Conservation (phyloP, 2,888 invertebrate species). For the Euplexia lucipara region DNA sequence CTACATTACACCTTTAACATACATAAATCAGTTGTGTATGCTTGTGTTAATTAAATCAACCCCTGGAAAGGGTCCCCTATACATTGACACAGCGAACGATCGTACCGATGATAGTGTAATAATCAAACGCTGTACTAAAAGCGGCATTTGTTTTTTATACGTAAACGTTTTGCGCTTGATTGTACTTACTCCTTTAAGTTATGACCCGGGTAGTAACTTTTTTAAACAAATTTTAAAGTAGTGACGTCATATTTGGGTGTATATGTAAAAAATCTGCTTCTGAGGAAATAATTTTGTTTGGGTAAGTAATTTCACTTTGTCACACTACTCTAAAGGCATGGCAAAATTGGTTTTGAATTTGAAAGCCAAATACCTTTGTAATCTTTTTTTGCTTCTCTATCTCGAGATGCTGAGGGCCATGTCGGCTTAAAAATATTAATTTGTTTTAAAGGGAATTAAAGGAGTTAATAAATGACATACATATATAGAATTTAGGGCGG, state of each 20-base stretch:
- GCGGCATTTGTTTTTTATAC: constrained; percentile 19
- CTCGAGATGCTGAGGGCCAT: too few relatives aligned
- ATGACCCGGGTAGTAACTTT: constrained; percentile 39
- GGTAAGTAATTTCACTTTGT: constrained; percentile 22
- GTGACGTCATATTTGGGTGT: constrained; percentile 36
- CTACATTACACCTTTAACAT: constrained; percentile 26
- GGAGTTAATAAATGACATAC: too few relatives aligned
- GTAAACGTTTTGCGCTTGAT: constrained; percentile 29
- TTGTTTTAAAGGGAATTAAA: too few relatives aligned
- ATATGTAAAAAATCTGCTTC: constrained; percentile 22
- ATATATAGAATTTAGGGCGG: too few relatives aligned
- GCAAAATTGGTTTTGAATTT: too few relatives aligned
- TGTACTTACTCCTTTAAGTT: constrained; percentile 47
- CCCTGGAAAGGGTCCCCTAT: constrained; percentile 33
- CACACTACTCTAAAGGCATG: constrained; percentile 9
- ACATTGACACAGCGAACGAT: constrained; percentile 12
- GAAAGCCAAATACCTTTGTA: too few relatives aligned
- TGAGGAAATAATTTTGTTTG: constrained; percentile 22
- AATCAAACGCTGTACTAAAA: constrained; percentile 38
- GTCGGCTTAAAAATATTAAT: too few relatives aligned
- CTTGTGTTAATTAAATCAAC: constrained; percentile 44
- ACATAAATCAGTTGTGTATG: constrained; percentile 44
- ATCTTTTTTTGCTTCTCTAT: too few relatives aligned
- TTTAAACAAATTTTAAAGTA: constrained; percentile 47
- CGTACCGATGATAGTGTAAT: constrained; percentile 22